These are phyloP conservation scores for Taenaris catops DNA, from an alignment of 2,888 invertebrate species.

Conservation along the genomic window DNA sequence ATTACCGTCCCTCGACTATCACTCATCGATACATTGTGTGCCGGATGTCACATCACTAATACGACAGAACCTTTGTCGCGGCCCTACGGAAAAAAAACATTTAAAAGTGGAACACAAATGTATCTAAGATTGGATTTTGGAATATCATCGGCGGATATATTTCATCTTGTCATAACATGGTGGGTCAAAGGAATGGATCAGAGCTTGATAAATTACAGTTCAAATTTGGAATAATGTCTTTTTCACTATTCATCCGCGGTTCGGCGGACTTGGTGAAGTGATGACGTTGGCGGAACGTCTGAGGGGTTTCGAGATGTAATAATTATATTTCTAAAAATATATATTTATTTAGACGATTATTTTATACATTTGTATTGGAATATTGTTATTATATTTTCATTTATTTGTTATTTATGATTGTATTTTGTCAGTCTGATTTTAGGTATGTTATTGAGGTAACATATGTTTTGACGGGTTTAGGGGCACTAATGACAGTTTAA, in stretches of 20 bases:
- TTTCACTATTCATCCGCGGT: slow-evolving; percentile 63
- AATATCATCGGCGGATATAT: slow-evolving; percentile 73
- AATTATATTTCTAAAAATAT: slow-evolving; percentile 13
- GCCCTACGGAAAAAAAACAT: slow-evolving; percentile 39
- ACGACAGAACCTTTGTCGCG: slow-evolving; percentile 36
- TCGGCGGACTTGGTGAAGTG: slow-evolving; percentile 44
- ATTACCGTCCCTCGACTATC: slow-evolving; percentile 39
- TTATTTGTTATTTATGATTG: background rate
- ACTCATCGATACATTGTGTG: slow-evolving; percentile 57
- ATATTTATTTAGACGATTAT: slow-evolving; percentile 4
- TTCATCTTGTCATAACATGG: slow-evolving; percentile 78
- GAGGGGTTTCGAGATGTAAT: slow-evolving; percentile 16
- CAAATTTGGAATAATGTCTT: slow-evolving; percentile 77
- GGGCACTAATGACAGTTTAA: no score
- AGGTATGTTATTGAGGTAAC: no score
- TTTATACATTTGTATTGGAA: slow-evolving; percentile 1
- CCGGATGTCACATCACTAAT: slow-evolving; percentile 69
- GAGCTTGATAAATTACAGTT: slow-evolving; percentile 74
- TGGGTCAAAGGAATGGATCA: slow-evolving; percentile 70
- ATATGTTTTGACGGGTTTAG: no score
- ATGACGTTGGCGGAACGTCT: slow-evolving; percentile 54
- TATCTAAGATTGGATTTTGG: slow-evolving; percentile 54
- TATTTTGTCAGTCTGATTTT: no score
- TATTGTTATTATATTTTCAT: background rate
- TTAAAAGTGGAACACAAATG: slow-evolving; percentile 51